Evolutionary conservation across 2,113 vertebrate species (phyloP), one percentile per base, ranked within the genome.

Genomic region (Notothenia rossii): DNA sequence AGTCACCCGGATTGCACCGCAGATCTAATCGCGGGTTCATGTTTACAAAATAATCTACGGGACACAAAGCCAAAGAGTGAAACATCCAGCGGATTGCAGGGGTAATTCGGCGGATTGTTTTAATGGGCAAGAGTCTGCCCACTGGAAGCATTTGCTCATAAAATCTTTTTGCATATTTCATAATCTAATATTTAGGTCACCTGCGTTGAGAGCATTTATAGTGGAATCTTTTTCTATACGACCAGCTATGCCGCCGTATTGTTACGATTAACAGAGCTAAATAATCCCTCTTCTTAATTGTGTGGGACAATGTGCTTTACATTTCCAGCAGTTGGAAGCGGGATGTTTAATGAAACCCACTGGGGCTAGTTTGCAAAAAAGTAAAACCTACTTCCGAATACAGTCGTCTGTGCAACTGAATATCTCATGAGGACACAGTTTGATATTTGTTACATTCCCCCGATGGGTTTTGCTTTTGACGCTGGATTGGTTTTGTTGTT

Each of bases 11-110:
- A 77, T 71, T 81, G 72, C 29, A 61, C 13, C 18, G 45, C 77
- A 74, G 83, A 89, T 89, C 67, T 81, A 82, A 91, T 88, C 81
- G 60, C 83, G 62, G 85, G 81, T 81, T 88, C 76, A 66, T 90
- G 88, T 90, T 88, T 83, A 86, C 83, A 83, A 81, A 88, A 90
- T 84, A 83, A 77, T 81, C 69, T 43, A 51, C 48, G 20, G 86
- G 64, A 86, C 83, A 86, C 81, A 65, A 81, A 36, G 83, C 83
- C 83, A 75, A 29, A 63, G 18, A 77, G 87, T 75, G 73, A 70
- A 86, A 72, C 58, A 75, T 72, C 58, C 36, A 40, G 81, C n/a
- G 60, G 49, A 73, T 79, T 81, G 75, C 43, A 13, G 46, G 43
- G 72, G 48, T 63, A 70, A 86, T 79, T 74, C 71, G n/a, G 62